phyloP scores from a whole-genome alignment of 2,797 vertebrate species.

The Rhinophrynus dorsalis region DNA sequence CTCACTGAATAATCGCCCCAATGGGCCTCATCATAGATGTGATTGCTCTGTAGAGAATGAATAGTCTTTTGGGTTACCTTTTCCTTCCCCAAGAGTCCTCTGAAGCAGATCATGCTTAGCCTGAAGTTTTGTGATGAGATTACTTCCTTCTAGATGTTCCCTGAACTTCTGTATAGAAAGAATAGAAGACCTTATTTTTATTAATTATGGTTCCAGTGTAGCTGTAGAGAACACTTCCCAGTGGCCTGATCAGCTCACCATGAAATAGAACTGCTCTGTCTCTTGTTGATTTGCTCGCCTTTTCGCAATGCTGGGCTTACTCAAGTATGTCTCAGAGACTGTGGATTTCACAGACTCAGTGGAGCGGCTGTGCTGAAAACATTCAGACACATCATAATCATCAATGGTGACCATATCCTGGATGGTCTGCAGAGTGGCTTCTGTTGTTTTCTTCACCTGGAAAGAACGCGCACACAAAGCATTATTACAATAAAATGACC shows the following conservation, averaged over 20 bases:
- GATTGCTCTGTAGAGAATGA: no score
- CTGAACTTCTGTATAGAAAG: slow-evolving; percentile 91
- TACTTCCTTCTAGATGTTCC: slow-evolving; percentile 96
- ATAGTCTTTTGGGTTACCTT: slow-evolving; percentile 38
- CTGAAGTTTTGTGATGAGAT: slow-evolving; percentile 98
- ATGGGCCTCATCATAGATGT: no score
- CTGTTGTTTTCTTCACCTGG: slow-evolving; percentile 96
- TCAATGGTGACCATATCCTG: slow-evolving; percentile 98
- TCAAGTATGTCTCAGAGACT: slow-evolving; percentile 94
- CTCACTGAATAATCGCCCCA: no score
- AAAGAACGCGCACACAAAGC: slow-evolving; percentile 31
- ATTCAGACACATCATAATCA: slow-evolving; percentile 96
- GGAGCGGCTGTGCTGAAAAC: slow-evolving; percentile 97
- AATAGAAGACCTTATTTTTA: neutral
- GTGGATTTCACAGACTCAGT: slow-evolving; percentile 96
- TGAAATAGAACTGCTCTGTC: slow-evolving; percentile 98
- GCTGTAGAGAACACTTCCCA: neutral
- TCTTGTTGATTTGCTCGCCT: slow-evolving; percentile 97
- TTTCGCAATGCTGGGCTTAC: slow-evolving; percentile 97
- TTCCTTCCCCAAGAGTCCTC: slow-evolving; percentile 92
- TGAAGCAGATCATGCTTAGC: slow-evolving; percentile 97
- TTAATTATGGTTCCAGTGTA: neutral
- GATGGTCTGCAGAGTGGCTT: slow-evolving; percentile 95
- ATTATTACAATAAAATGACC: neutral
- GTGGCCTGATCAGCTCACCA: slow-evolving; percentile 68